A percentile compares a stretch with the other conserved stretches of the same genome.
Evolutionary conservation across 2,888 invertebrate genomes (phyloP).

Genomic region (Limnephilus auricula): DNA sequence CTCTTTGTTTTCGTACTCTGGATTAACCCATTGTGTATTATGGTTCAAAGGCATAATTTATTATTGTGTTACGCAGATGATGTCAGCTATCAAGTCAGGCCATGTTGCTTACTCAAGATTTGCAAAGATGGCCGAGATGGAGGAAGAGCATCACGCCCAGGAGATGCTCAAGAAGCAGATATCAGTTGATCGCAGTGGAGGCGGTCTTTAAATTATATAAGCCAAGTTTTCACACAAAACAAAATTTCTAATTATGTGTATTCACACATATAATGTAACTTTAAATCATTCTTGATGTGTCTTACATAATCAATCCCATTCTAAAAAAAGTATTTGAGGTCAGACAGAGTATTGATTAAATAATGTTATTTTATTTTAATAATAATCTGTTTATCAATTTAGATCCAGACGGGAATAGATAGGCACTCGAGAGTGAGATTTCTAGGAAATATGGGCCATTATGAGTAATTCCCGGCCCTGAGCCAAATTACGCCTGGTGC

Average conservation of each 20-base stretch:
- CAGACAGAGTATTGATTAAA: neutral
- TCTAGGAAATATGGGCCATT: neutral
- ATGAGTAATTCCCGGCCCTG: neutral
- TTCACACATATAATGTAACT: neutral
- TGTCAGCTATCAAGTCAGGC: constrained; percentile 98
- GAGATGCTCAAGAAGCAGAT: constrained; percentile 87
- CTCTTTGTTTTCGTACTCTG: neutral
- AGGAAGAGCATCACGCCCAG: constrained; percentile 89
- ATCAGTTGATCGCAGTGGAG: constrained; percentile 95
- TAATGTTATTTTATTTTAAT: neutral
- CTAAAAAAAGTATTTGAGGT: neutral
- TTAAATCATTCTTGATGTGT: neutral
- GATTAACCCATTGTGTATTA: neutral
- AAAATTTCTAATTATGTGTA: neutral
- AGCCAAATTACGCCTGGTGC: too few species aligned
- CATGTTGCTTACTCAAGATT: constrained; percentile 96
- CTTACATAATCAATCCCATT: neutral
- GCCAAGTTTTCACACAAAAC: neutral
- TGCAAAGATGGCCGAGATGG: constrained; percentile 95
- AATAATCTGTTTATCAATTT: neutral
- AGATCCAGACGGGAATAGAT: neutral
- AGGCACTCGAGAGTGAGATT: neutral
- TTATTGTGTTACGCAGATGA: constrained; percentile 84
- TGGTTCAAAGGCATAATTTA: neutral
- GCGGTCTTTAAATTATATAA: constrained; percentile 86